phyloP scores from a whole-genome alignment of 2,113 vertebrate species.

The Cheilinus undulatus region DNA sequence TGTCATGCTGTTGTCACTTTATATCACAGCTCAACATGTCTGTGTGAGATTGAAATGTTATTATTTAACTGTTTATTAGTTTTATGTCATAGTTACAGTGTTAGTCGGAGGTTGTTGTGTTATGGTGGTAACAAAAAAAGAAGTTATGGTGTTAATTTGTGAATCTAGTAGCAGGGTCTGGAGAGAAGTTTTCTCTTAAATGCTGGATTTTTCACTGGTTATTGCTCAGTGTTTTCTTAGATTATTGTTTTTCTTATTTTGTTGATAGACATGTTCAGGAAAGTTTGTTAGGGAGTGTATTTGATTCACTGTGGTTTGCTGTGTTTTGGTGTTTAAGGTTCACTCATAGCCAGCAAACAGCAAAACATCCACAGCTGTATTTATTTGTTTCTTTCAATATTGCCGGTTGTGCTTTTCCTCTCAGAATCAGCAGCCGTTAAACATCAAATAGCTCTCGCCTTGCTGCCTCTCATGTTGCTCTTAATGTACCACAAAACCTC shows the following conservation, averaged over 20 bases:
- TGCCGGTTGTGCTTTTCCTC: slow-evolving; percentile 1
- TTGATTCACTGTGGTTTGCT: background rate
- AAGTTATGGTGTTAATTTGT: background rate
- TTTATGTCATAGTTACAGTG: background rate
- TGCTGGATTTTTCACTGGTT: no score
- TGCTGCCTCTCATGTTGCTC: slow-evolving; percentile 10
- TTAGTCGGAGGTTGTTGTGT: slow-evolving; percentile 3
- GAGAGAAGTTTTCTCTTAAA: background rate
- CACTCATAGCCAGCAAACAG: no score
- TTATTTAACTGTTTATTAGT: background rate
- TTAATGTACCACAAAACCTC: slow-evolving; percentile 21
- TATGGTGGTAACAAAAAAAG: no score
- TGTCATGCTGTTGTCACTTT: slow-evolving; percentile 52
- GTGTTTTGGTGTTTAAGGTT: no score
- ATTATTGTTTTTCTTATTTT: no score
- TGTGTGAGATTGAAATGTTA: slow-evolving; percentile 17
- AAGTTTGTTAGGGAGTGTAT: background rate
- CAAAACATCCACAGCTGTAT: background rate
- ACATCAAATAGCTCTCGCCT: background rate
- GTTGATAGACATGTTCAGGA: background rate
- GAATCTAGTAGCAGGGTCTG: background rate
- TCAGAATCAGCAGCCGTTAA: background rate
- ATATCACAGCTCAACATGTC: slow-evolving; percentile 12
- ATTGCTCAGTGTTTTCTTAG: no score
- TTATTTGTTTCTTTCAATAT: background rate